Conservation (phyloP, 2,113 vertebrate species). For the Sinocyclocheilus rhinocerous region DNA sequence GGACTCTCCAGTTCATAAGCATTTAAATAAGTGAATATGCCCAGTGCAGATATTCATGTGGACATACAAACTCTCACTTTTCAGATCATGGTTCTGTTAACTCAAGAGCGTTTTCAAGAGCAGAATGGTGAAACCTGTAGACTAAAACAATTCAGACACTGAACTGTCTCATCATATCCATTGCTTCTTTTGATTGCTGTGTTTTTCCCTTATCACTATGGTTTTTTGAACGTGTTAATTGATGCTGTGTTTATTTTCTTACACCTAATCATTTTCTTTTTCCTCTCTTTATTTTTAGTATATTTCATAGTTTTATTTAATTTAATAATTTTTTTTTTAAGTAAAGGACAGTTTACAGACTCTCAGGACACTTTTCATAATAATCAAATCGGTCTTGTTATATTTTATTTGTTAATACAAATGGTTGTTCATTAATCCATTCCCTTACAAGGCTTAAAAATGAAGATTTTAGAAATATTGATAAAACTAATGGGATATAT, state of each 20-base stretch:
- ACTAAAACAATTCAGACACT: not conserved
- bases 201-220: not conserved
- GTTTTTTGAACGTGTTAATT: not conserved
- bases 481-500: not conserved
- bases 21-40: constrained; percentile 23
- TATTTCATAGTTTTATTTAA: not conserved
- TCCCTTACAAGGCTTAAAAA: not conserved
- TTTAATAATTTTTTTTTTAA: not conserved
- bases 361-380: not conserved
- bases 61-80: not conserved
- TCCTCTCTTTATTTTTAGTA: not conserved
- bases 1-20: constrained; percentile 8
- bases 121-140: constrained; percentile 22
- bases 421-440: not conserved
- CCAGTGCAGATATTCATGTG: constrained; percentile 3
- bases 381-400: not conserved
- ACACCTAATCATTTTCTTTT: not conserved
- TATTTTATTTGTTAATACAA: not conserved
- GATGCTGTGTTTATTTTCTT: not conserved
- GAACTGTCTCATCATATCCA: not conserved
- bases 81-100: constrained; percentile 7
- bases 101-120: constrained; percentile 19
- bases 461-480: not conserved
- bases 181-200: not conserved
- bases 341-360: not conserved